Conservation (phyloP, 2,888 invertebrate genomes). For the Caenorhabditis doughertyi region DNA sequence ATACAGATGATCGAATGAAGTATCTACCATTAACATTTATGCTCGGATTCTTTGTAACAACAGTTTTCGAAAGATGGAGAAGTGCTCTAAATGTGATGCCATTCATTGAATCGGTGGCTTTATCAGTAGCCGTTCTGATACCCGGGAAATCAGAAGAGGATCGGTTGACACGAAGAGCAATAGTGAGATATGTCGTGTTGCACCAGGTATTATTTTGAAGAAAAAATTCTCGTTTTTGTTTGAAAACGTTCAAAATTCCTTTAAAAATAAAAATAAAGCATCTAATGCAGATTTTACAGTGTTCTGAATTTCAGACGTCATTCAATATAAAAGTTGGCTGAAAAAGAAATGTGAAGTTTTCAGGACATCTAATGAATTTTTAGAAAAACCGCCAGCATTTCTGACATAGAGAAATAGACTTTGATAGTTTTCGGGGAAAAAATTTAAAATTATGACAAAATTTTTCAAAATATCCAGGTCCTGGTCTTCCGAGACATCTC, state of each 20-base stretch:
- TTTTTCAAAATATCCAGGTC: conserved; percentile 50
- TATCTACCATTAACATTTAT: conserved; percentile 76
- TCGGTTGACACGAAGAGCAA: conserved; percentile 59
- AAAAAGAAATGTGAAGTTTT: too few species aligned
- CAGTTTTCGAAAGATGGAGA: conserved; percentile 74
- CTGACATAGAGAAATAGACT: too few species aligned
- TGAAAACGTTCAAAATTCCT: too few species aligned
- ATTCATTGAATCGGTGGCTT: conserved; percentile 71
- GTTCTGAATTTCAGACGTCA: too few species aligned
- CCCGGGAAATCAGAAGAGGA: conserved; percentile 67
- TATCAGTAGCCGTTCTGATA: conserved; percentile 66
- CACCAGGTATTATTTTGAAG: conserved; percentile 54
- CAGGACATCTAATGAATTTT: too few species aligned
- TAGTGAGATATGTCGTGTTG: conserved; percentile 67
- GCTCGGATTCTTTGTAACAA: conserved; percentile 77
- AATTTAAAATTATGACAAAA: background rate
- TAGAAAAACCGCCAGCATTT: too few species aligned
- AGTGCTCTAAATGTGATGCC: conserved; percentile 69
- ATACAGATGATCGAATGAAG: conserved; percentile 69
- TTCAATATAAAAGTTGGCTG: too few species aligned
- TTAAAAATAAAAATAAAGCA: too few species aligned
- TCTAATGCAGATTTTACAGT: too few species aligned
- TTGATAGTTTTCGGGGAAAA: too few species aligned
- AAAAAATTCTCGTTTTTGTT: background rate
- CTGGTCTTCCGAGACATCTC: conserved; percentile 78